Conservation (phyloP, 2,113 vertebrate species). For the Clarias gariepinus region DNA sequence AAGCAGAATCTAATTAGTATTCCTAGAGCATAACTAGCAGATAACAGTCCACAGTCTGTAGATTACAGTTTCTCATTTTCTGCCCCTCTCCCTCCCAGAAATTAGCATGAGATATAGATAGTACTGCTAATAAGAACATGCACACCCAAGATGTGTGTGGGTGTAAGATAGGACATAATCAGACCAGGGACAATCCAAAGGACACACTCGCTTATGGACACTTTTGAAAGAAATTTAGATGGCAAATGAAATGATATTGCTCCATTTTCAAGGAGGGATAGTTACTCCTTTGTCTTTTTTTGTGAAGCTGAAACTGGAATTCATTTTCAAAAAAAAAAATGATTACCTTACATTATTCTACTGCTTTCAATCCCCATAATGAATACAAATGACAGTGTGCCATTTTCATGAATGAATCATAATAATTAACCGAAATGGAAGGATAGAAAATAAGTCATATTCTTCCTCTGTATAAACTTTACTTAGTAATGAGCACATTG, state of each 20-base stretch:
- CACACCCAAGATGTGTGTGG: slow-evolving; percentile 50
- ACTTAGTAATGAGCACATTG: slow-evolving; percentile 13
- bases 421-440: slow-evolving; percentile 65
- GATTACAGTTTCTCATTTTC: slow-evolving; percentile 59
- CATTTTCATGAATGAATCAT: slow-evolving; percentile 65
- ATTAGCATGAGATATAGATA: slow-evolving; percentile 57
- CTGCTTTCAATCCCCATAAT: slow-evolving; percentile 70
- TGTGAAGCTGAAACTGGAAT: slow-evolving; percentile 49
- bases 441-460: slow-evolving; percentile 51
- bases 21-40: slow-evolving; percentile 38
- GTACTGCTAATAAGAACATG: slow-evolving; percentile 56
- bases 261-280: slow-evolving; percentile 54
- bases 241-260: slow-evolving; percentile 62
- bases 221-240: slow-evolving; percentile 56
- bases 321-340: slow-evolving; percentile 70
- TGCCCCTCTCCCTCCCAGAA: slow-evolving; percentile 32
- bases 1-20: slow-evolving; percentile 52
- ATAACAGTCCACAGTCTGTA: slow-evolving; percentile 51
- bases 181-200: slow-evolving; percentile 58
- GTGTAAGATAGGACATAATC: slow-evolving; percentile 58
- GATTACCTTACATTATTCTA: slow-evolving; percentile 64
- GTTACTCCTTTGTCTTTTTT: slow-evolving; percentile 48
- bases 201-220: slow-evolving; percentile 54
- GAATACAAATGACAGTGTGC: slow-evolving; percentile 67
- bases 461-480: slow-evolving; percentile 50